Conservation (phyloP, 2,888 invertebrate genomes). For the Eristalis pertinax region DNA sequence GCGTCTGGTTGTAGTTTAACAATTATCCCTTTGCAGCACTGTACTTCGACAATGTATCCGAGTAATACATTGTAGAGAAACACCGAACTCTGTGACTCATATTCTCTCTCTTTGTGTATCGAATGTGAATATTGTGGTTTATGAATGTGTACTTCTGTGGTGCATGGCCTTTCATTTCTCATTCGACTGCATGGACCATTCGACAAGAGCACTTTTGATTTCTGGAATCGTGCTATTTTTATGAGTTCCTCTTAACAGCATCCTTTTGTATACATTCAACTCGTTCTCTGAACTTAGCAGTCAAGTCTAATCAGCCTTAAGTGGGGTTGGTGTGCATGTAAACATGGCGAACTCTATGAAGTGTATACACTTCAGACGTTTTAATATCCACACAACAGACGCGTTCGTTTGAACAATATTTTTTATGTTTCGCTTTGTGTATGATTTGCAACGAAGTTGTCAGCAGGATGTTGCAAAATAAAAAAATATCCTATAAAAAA, state of each 20-base stretch:
- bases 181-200: background rate
- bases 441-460: too few relatives aligned
- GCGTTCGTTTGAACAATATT: background rate
- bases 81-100: conserved; percentile 38
- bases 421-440: too few relatives aligned
- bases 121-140: conserved; percentile 5
- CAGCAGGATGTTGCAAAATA: too few relatives aligned
- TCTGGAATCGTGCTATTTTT: background rate
- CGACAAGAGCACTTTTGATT: background rate
- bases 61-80: conserved; percentile 23
- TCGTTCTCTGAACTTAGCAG: background rate
- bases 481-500: too few relatives aligned
- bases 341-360: background rate
- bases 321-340: background rate
- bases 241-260: background rate
- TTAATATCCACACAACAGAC: background rate
- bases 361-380: background rate
- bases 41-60: conserved; percentile 16
- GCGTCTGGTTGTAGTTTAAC: conserved; percentile 52
- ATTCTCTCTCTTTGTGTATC: conserved; percentile 24
- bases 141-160: background rate
- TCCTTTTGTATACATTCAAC: background rate
- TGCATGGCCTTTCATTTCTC: background rate
- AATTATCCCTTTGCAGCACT: conserved; percentile 47
- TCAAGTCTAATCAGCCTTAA: background rate